Evolutionary conservation across 2,113 vertebrate species (phyloP).

Genomic region (Mola mola): DNA sequence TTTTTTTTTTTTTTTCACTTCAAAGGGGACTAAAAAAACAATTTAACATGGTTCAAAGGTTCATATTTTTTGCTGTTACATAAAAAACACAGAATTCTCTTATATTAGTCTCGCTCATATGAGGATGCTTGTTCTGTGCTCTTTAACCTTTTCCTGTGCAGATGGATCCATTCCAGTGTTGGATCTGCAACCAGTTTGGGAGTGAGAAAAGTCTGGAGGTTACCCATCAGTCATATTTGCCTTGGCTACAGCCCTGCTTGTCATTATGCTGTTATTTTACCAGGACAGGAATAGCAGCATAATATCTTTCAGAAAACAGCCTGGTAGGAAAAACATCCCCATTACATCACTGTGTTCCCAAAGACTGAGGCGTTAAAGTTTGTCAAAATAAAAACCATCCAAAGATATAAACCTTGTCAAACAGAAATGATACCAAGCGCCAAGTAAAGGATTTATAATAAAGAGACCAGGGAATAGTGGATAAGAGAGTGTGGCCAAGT

Average conservation of each 20-base stretch:
- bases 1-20: not conserved
- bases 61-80: slow-evolving; percentile 7
- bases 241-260: slow-evolving; percentile 13
- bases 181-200: slow-evolving; percentile 32
- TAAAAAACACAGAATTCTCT: slow-evolving; percentile 12
- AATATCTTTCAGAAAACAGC: slow-evolving; percentile 58
- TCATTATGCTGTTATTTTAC: slow-evolving; percentile 57
- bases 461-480: slow-evolving; percentile 28
- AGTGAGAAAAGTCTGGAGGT: slow-evolving; percentile 38
- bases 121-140: slow-evolving; percentile 28
- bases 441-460: slow-evolving; percentile 41
- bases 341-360: slow-evolving; percentile 58
- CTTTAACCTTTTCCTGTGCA: slow-evolving; percentile 32
- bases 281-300: slow-evolving; percentile 53
- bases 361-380: slow-evolving; percentile 33
- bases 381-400: slow-evolving; percentile 46
- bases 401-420: slow-evolving; percentile 38
- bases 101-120: slow-evolving; percentile 27
- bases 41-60: slow-evolving; percentile 4
- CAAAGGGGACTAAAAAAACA: slow-evolving; percentile 4
- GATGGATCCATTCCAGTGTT: slow-evolving; percentile 23
- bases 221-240: slow-evolving; percentile 60
- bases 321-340: slow-evolving; percentile 30
- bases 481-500: slow-evolving; percentile 40
- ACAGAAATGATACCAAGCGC: slow-evolving; percentile 28